Conservation (phyloP, 2,797 vertebrate species). For the Parauchenoglanis ngamensis region DNA sequence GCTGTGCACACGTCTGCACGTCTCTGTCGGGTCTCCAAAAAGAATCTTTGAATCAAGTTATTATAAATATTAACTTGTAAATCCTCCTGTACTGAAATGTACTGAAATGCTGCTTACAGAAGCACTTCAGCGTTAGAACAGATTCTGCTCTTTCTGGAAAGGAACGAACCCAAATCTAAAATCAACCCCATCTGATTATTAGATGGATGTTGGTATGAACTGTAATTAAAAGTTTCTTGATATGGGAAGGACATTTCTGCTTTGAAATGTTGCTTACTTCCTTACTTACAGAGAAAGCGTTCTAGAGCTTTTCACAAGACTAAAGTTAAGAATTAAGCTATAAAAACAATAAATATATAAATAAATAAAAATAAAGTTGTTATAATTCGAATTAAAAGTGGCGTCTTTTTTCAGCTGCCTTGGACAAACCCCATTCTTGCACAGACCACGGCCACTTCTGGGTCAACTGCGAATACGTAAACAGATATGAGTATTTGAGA, state of each 20-base stretch:
- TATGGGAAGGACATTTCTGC: neutral
- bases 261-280: neutral
- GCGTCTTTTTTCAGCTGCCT: neutral
- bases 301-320: neutral
- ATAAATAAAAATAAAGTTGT: neutral
- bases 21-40: neutral
- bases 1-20: neutral
- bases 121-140: neutral
- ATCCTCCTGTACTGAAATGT: too few species aligned
- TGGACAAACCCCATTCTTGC: neutral
- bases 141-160: neutral
- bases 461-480: neutral
- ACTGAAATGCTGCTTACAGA: neutral
- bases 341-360: constrained; percentile 1
- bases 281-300: neutral
- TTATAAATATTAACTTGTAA: neutral
- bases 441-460: neutral
- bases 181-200: neutral
- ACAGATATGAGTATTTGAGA: neutral
- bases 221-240: neutral
- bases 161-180: neutral
- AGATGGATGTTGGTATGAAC: neutral
- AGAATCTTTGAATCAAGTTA: too few species aligned
- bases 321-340: neutral
- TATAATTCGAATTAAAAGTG: neutral